Evolutionary conservation across 1,140 invertebrate species (phyloP), one percentile per base, ranked within the genome.

Genomic region (Polypedilum pembai): DNA sequence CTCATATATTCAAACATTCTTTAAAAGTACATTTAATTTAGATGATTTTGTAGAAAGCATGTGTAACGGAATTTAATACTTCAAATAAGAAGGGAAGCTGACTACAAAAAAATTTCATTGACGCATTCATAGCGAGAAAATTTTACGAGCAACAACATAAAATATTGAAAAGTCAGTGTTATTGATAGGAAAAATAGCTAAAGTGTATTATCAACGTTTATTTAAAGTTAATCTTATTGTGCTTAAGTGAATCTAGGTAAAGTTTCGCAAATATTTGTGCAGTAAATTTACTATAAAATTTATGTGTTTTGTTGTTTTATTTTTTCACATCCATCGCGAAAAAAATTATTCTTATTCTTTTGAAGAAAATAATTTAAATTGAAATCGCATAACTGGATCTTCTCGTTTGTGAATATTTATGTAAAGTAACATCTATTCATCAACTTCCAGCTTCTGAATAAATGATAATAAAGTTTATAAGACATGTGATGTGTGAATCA

Each of bases 271-370:
- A 10, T 18, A 69, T 69, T 69, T 18, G 2, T 7, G 7, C 20
- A 18, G 65, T 69, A 69, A 18, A 20, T 69, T 18, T 8, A 0
- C 8, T 69, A 18, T 69, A 8, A 20, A 69, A 20, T 20, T 20
- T 69, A 10, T 20, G 17, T 69, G 65, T 69, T 69, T 69, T 69
- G 65, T 69, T 69, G 65, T 21, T 69, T 21, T 69, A 56, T 56
- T 56, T 56, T 45, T 56, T 45, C n/a, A 33, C 24, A n/a, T 56
- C n/a, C 45, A 12, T 56, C 45, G 65, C 65, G 17, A 69, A 69
- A 69, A n/a, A 69, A 69, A 69, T 18, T 20, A 18, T 7, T 69
- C 65, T 69, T 10, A 5, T 69, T 56, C n/a, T 56, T 56, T n/a
- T n/a, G n/a, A 33, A 33, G n/a, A n/a, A n/a, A 56, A 56, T 56